Percentiles rank a stretch among this genome's conserved stretches.
These are phyloP conservation scores for Aurelia coerulea DNA, from an alignment of 30 jellyfish, hydroid and myxozoan genomes.

Conservation along the genomic window DNA sequence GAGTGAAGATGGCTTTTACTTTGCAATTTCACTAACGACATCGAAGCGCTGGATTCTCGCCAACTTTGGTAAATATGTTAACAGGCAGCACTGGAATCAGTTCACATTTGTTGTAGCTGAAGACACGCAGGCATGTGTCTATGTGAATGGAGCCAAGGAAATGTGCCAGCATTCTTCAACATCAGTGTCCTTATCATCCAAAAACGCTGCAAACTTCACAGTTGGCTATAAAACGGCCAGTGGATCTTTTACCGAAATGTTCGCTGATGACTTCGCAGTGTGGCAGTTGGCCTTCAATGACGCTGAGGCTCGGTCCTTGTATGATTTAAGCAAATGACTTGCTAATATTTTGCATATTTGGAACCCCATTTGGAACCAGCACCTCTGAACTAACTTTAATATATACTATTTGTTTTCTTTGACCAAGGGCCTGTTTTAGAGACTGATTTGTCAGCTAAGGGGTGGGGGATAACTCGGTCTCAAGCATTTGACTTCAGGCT, in stretches of 20 bases:
- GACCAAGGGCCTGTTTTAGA: no score
- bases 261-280: constrained; percentile 24
- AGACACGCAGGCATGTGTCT: not conserved
- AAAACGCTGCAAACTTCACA: not conserved
- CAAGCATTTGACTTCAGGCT: no score
- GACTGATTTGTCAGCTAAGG: no score
- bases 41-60: not conserved
- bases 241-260: not conserved
- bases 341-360: no score
- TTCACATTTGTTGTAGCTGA: constrained; percentile 33
- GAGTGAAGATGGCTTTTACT: not conserved
- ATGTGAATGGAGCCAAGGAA: constrained; percentile 21
- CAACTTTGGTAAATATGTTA: not conserved
- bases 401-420: no score
- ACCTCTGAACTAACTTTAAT: no score
- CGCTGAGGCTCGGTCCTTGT: not conserved
- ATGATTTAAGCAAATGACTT: constrained; percentile 2
- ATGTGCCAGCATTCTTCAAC: not conserved
- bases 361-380: no score
- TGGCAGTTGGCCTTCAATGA: constrained; percentile 4
- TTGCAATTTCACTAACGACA: not conserved
- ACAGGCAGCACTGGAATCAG: constrained; percentile 24
- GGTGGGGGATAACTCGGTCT: no score
- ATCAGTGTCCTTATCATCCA: not conserved
- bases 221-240: not conserved